Evolutionary conservation across 2,113 vertebrate species (phyloP).

Genomic region (Eclectus roratus): DNA sequence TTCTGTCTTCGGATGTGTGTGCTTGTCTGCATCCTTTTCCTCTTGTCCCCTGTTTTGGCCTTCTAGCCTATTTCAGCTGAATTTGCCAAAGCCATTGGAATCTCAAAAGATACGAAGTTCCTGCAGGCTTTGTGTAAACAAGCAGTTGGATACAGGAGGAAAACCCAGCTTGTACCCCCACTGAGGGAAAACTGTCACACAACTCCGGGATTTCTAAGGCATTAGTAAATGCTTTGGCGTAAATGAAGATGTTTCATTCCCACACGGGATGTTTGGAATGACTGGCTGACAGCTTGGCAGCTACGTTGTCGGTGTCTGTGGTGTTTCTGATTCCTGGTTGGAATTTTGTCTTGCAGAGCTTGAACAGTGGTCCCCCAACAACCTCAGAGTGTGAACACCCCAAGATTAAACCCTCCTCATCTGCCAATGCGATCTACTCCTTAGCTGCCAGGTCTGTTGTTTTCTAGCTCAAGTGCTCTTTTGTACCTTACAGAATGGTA

Average conservation of each 20-base stretch:
- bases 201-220: background rate
- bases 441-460: conserved; percentile 84
- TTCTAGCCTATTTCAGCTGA: background rate
- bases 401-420: conserved; percentile 92
- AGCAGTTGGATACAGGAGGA: background rate
- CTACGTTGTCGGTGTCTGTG: background rate
- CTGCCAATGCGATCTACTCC: conserved; percentile 92
- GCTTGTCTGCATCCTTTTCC: background rate
- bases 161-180: background rate
- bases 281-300: background rate
- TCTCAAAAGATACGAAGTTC: background rate
- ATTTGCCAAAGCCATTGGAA: background rate
- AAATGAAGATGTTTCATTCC: background rate
- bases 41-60: background rate
- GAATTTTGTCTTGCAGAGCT: conserved; percentile 75
- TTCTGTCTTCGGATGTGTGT: background rate
- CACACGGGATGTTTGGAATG: background rate
- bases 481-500: background rate
- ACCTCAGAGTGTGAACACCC: conserved; percentile 85
- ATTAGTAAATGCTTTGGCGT: background rate
- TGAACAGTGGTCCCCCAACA: conserved; percentile 55
- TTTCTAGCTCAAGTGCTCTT: background rate
- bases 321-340: conserved; percentile 4
- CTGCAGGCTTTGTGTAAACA: background rate
- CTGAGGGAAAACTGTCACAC: background rate